These are phyloP conservation scores for Paedocypris sp. DNA, from an alignment of 2,113 vertebrate genomes.

Conservation along the genomic window DNA sequence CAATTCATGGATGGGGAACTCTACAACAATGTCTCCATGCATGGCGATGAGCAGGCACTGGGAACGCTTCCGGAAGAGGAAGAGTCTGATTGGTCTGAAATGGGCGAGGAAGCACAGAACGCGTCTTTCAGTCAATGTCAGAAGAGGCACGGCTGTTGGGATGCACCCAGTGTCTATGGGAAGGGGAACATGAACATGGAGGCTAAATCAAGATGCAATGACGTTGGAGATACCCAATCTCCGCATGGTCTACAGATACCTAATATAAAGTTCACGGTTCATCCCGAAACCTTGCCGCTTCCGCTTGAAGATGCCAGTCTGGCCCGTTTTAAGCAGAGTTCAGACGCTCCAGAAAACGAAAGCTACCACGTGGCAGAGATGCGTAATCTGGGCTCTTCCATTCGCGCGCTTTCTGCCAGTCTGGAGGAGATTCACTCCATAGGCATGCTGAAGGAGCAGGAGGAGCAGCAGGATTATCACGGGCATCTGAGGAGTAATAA, in stretches of 20 bases:
- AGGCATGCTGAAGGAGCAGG: constrained; percentile 23
- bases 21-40: constrained; percentile 38
- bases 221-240: constrained; percentile 18
- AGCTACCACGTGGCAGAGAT: constrained; percentile 35
- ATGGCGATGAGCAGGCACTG: constrained; percentile 46
- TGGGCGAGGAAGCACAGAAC: constrained; percentile 48
- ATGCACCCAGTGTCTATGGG: background rate
- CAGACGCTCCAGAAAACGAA: constrained; percentile 26
- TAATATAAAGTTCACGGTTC: constrained; percentile 53
- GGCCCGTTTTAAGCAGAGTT: constrained; percentile 33
- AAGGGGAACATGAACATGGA: constrained; percentile 45
- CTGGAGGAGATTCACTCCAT: constrained; percentile 52
- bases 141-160: background rate
- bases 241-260: constrained; percentile 42
- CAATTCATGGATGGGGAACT: constrained; percentile 56
- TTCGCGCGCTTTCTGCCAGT: constrained; percentile 57
- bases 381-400: constrained; percentile 39
- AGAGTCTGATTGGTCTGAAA: constrained; percentile 64
- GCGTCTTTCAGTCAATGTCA: constrained; percentile 42
- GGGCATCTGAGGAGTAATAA: constrained; percentile 42
- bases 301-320: constrained; percentile 12
- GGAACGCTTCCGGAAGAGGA: constrained; percentile 59
- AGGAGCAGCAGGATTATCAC: constrained; percentile 36
- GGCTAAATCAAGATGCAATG: constrained; percentile 50
- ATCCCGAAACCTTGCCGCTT: constrained; percentile 40